Percentiles rank a stretch among this genome's conserved stretches.
phyloP scores from a whole-genome alignment of 1,140 invertebrate genomes.

The Pygmarrhopalites habei region DNA sequence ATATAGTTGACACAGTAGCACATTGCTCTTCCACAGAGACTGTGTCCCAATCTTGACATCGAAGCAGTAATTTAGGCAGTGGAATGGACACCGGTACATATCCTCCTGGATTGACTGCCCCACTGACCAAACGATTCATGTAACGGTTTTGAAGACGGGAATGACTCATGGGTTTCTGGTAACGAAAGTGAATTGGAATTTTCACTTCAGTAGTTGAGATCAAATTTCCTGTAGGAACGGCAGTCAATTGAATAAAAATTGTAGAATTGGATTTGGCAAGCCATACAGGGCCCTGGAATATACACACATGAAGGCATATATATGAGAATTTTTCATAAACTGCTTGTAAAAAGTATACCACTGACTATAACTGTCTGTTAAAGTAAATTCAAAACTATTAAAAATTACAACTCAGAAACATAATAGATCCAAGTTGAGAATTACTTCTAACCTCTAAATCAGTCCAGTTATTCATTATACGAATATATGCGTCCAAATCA shows the following conservation, averaged over 20 bases:
- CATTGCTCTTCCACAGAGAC: constrained; percentile 22
- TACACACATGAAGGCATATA: no score
- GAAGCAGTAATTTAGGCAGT: constrained; percentile 29
- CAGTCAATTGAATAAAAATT: constrained; percentile 32
- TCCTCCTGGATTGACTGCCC: constrained; percentile 21
- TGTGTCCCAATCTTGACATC: constrained; percentile 31
- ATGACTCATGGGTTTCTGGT: constrained; percentile 37
- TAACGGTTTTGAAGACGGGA: constrained; percentile 22
- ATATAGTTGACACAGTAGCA: constrained; percentile 23
- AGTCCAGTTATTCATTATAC: constrained; percentile 37
- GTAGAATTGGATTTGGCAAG: constrained; percentile 33
- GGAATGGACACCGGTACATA: constrained; percentile 34
- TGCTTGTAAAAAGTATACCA: no score
- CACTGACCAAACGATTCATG: background rate
- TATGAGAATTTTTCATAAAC: no score
- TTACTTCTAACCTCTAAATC: constrained; percentile 39
- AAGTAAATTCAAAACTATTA: no score
- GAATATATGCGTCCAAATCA: constrained; percentile 11
- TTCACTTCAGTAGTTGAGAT: constrained; percentile 29
- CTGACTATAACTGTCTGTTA: no score
- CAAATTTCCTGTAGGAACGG: constrained; percentile 35
- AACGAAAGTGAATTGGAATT: constrained; percentile 37
- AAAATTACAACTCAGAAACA: no score
- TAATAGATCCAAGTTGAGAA: no score
- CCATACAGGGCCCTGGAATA: constrained; percentile 35